A percentile compares a stretch with the other conserved stretches of the same genome.
phyloP scores from a whole-genome alignment of 2,888 invertebrate species.

The Tenthredo notha region DNA sequence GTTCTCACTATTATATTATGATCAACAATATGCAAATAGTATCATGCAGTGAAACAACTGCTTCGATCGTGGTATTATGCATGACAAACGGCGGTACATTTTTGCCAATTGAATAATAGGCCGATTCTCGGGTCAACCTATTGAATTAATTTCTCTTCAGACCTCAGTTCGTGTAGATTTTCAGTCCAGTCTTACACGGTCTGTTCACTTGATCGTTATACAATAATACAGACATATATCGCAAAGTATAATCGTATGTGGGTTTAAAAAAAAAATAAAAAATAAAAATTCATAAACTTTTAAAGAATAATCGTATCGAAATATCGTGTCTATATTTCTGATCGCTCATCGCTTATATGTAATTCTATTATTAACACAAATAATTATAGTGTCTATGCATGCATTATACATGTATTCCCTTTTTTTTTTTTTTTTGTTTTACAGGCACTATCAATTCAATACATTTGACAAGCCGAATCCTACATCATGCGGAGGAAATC shows the following conservation, averaged over 20 bases:
- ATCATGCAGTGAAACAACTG: background rate
- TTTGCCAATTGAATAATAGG: constrained; percentile 45
- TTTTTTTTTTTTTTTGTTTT: background rate
- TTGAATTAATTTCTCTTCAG: constrained; percentile 20
- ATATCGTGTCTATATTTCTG: background rate
- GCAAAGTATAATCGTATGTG: background rate
- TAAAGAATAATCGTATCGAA: background rate
- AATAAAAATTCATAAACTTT: background rate
- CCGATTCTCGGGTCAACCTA: constrained; percentile 43
- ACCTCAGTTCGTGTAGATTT: constrained; percentile 12
- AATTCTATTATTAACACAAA: background rate
- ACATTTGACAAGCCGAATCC: background rate
- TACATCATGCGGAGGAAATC: background rate
- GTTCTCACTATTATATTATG: no score
- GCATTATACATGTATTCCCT: background rate
- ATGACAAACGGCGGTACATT: constrained; percentile 15
- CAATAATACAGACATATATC: background rate
- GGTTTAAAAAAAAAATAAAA: background rate
- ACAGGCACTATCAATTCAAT: background rate
- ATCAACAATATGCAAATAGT: background rate
- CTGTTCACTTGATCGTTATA: background rate
- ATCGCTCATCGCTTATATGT: background rate
- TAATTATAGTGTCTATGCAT: background rate
- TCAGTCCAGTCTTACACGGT: background rate
- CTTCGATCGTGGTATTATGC: background rate